phyloP scores from a whole-genome alignment of 2,888 invertebrate genomes.

The Troides helena region DNA sequence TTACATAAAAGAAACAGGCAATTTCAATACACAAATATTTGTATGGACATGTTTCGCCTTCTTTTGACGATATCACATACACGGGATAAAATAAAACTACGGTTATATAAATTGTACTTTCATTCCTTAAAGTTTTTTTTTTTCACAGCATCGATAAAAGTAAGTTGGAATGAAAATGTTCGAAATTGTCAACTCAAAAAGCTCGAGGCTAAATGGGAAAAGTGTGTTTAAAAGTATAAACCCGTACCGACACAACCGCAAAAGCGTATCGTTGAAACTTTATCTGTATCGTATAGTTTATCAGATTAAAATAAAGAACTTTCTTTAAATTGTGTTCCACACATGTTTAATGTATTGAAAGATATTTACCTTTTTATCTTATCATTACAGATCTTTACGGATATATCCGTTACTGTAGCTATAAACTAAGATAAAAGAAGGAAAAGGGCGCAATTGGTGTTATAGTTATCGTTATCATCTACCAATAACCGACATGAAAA shows the following conservation, averaged over 20 bases:
- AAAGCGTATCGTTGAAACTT: constrained; percentile 15
- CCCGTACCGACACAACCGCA: constrained; percentile 11
- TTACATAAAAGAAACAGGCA: not conserved
- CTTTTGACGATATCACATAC: not conserved
- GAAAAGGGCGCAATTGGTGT: not conserved
- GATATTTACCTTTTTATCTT: not conserved
- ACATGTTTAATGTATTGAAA: not conserved
- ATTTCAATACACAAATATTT: not conserved
- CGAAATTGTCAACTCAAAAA: constrained; percentile 12
- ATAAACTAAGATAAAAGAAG: not conserved
- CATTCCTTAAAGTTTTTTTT: not conserved
- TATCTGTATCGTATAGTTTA: constrained; percentile 16
- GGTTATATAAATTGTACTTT: too few relatives aligned
- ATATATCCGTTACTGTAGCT: not conserved
- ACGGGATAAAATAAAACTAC: not conserved
- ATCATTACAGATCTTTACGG: not conserved
- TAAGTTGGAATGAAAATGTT: constrained; percentile 16
- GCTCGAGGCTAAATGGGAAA: constrained; percentile 21
- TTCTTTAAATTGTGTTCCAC: not conserved
- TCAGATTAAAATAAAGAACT: constrained; percentile 1
- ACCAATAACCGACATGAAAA: too few relatives aligned
- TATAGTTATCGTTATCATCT: too few relatives aligned
- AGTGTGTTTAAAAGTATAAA: constrained; percentile 22
- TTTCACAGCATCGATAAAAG: not conserved
- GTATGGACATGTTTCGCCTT: not conserved